Evolutionary conservation across 2,888 invertebrate genomes (phyloP).

Genomic region (Diachrysia chrysitis): DNA sequence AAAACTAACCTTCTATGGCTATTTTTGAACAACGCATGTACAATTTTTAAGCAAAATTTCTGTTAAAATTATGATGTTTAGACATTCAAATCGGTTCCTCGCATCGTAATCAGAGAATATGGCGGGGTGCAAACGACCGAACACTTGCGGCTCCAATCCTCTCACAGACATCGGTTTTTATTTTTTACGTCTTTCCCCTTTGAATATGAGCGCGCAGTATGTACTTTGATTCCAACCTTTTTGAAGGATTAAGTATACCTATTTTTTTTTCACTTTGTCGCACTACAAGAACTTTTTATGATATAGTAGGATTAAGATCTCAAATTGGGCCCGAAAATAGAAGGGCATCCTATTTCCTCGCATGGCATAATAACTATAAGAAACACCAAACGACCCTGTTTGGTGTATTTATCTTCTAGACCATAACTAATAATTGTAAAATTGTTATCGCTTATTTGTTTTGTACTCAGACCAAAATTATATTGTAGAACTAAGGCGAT

Average conservation of each 20-base stretch:
- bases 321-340: too few relatives aligned
- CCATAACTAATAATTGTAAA: too few relatives aligned
- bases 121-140: slow-evolving; percentile 1
- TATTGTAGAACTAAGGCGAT: too few relatives aligned
- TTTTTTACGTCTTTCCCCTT: background rate
- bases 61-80: background rate
- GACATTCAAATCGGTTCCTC: slow-evolving; percentile 4
- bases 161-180: background rate
- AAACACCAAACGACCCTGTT: too few relatives aligned
- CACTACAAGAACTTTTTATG: background rate
- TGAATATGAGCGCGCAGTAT: background rate
- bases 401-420: too few relatives aligned
- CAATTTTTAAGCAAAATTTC: background rate
- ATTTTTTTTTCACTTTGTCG: background rate
- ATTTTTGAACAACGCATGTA: too few relatives aligned
- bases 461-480: too few relatives aligned
- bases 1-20: too few relatives aligned
- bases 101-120: slow-evolving; percentile 3
- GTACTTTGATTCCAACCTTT: background rate
- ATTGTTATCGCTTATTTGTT: too few relatives aligned
- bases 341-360: too few relatives aligned
- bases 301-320: background rate
- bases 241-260: background rate
- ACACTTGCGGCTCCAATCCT: background rate
- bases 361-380: too few relatives aligned